Evolutionary conservation across 1,140 invertebrate genomes (phyloP).

Genomic region (Bradysia coprophila): DNA sequence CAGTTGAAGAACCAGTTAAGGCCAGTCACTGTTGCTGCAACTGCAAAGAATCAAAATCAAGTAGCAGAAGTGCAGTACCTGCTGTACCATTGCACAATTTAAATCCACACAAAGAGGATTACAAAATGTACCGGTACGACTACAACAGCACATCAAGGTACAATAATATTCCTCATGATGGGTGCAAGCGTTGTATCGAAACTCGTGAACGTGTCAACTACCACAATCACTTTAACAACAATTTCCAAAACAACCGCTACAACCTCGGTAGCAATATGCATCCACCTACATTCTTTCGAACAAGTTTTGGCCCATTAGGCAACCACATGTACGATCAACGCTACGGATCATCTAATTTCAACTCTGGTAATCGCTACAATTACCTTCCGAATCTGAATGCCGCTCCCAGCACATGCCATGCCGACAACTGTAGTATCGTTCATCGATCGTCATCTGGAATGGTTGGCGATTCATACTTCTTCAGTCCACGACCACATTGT

Average conservation of each 20-base stretch:
- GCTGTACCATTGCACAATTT: background rate
- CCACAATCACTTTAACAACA: background rate
- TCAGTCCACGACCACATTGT: background rate
- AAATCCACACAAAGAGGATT: background rate
- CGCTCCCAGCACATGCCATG: background rate
- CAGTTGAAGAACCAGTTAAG: slow-evolving; percentile 4
- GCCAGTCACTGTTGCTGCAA: background rate
- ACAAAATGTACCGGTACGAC: slow-evolving; percentile 1
- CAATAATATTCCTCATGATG: background rate
- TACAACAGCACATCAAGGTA: background rate
- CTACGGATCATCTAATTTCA: background rate
- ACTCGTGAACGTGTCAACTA: background rate
- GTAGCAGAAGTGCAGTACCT: background rate
- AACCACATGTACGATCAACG: background rate
- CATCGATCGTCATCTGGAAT: background rate
- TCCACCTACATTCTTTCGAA: background rate
- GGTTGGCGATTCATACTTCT: background rate
- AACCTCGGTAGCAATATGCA: background rate
- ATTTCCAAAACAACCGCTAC: background rate
- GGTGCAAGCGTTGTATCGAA: background rate
- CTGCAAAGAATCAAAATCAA: background rate
- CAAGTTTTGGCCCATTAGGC: background rate
- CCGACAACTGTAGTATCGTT: background rate
- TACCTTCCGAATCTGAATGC: background rate
- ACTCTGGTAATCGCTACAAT: background rate